Evolutionary conservation across 2,797 vertebrate genomes (phyloP).

Genomic region (Lepidocolaptes lacrymiger): DNA sequence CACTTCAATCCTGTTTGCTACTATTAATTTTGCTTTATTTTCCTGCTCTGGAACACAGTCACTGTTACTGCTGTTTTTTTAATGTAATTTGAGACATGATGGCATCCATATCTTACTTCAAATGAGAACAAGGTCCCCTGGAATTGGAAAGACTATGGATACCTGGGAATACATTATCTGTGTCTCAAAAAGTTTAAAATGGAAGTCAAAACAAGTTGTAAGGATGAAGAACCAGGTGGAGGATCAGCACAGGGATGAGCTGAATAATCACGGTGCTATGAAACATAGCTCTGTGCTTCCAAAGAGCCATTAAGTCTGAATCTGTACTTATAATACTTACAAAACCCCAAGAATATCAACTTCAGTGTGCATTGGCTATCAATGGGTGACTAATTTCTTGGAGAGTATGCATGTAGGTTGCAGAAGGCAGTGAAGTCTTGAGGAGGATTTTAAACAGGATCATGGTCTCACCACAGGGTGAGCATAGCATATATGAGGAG

Average conservation of each 20-base stretch:
- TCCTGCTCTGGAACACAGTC: background rate
- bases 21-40: background rate
- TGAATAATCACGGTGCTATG: background rate
- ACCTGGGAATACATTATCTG: background rate
- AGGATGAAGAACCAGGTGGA: background rate
- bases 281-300: background rate
- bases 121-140: background rate
- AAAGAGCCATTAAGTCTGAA: background rate
- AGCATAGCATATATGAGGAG: background rate
- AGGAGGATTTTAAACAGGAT: background rate
- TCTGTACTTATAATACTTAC: background rate
- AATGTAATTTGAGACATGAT: background rate
- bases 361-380: background rate
- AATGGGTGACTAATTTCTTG: background rate
- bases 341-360: background rate
- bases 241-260: background rate
- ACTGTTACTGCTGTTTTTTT: background rate
- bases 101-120: background rate
- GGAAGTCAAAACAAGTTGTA: background rate
- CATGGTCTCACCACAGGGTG: rapidly evolving
- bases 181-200: background rate
- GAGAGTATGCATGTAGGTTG: background rate
- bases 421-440: background rate
- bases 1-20: background rate
- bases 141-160: background rate